phyloP scores from a whole-genome alignment of 2,113 vertebrate genomes.

The Mobula birostris region DNA sequence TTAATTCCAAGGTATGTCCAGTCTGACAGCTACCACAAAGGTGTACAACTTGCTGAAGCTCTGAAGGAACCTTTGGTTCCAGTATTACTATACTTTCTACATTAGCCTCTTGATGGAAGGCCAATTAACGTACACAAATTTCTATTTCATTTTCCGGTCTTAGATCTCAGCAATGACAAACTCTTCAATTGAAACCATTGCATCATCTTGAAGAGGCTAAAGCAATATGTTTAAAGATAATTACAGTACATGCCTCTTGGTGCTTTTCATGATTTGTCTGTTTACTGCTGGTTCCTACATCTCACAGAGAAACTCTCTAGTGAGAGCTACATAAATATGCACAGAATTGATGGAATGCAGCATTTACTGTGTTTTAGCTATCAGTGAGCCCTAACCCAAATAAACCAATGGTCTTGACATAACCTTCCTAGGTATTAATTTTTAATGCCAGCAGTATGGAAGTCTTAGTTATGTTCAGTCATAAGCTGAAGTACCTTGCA shows the following conservation, averaged over 20 bases:
- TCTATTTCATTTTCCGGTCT: conserved; percentile 9
- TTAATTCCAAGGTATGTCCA: conserved; percentile 16
- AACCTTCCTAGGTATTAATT: background rate
- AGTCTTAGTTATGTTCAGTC: background rate
- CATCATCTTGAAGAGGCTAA: conserved; percentile 17
- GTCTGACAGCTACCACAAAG: conserved; percentile 34
- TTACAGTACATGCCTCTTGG: no score
- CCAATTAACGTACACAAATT: background rate
- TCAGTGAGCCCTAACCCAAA: background rate
- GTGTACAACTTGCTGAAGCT: conserved; percentile 7
- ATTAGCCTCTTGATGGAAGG: background rate
- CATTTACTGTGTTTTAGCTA: background rate
- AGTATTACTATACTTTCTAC: background rate
- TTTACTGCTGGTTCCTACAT: background rate
- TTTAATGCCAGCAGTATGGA: background rate
- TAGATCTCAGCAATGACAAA: conserved; percentile 37
- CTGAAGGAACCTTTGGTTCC: conserved; percentile 35
- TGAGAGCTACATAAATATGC: background rate
- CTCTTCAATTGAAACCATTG: background rate
- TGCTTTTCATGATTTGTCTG: background rate
- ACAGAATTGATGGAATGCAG: background rate
- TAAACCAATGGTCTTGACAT: background rate
- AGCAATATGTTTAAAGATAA: conserved; percentile 2
- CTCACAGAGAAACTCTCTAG: background rate
- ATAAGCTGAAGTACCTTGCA: background rate